Evolutionary conservation across 2,113 vertebrate species (phyloP).

Genomic region (Nibea coibor): DNA sequence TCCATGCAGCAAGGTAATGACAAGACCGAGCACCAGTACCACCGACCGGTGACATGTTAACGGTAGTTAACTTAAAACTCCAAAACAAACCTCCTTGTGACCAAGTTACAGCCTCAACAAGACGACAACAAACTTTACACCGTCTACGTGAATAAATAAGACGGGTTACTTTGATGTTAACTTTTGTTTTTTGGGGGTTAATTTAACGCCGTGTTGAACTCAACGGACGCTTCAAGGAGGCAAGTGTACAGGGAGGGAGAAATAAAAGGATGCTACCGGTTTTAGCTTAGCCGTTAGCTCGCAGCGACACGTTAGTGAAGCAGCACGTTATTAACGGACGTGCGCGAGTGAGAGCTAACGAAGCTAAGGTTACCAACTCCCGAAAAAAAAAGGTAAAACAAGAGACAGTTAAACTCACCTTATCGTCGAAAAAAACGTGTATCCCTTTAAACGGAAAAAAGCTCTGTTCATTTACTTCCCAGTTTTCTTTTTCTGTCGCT

Average conservation of each 20-base stretch:
- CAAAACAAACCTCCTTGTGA: not conserved
- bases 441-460: constrained; percentile 31
- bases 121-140: not conserved
- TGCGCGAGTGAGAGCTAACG: constrained; percentile 1
- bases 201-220: constrained; percentile 4
- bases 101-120: constrained; percentile 8
- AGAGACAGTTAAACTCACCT: constrained; percentile 66
- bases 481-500: constrained; percentile 25
- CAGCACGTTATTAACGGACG: not conserved
- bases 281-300: constrained; percentile 65
- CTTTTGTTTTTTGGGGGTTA: constrained; percentile 7
- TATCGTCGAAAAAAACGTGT: constrained; percentile 21
- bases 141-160: not conserved
- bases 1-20: constrained; percentile 29
- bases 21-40: constrained; percentile 12
- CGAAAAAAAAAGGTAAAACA: not conserved
- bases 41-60: constrained; percentile 11
- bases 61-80: constrained; percentile 15
- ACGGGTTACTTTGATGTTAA: not conserved
- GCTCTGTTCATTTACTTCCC: constrained; percentile 50
- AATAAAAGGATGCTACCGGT: constrained; percentile 33
- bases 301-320: constrained; percentile 8
- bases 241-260: constrained; percentile 14
- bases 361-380: not conserved
- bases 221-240: not conserved